Evolutionary conservation across 2,888 invertebrate species (phyloP), one percentile per base, ranked within the genome.

Genomic region (Drosophila ustulata): DNA sequence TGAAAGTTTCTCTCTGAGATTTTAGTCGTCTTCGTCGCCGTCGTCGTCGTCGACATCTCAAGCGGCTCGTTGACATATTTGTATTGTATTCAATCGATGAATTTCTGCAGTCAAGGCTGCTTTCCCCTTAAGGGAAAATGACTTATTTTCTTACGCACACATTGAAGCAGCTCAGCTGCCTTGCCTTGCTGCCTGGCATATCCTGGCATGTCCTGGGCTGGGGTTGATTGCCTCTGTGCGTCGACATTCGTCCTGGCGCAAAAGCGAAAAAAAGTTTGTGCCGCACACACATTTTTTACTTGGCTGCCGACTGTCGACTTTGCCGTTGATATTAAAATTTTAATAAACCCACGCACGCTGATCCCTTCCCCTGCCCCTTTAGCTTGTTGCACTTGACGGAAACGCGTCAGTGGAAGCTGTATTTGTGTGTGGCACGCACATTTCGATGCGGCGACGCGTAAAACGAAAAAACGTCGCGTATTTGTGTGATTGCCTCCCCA

Each of bases 61-160:
- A 86, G 86, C 85, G 89, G 80, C 86, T 86, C 86, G 88, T 89
- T 86, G 86, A 86, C 86, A 86, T 89, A 85, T 85, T 85, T 89
- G 88, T 88, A 89, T 89, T 86, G 86, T 86, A 88, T 86, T 86
- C 82, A 86, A 86, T 86, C 86, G 86, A 88, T 86, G 86, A 82
- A 89, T 89, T 86, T 78, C 82, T 77, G 80, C 80, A 83, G 73
- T 59, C 59, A 61, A 65, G 56, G 72, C 77, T 57, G 59, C 53
- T 51, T 61, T 66, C 77, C 72, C 82, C 88, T 79, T 80, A 75
- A 80, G 89, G 86, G 89, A 82, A 89, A 86, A 86, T 89, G 85
- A 86, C 86, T 89, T 89, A 89, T 89, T 86, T 86, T 89, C 88
- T 86, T 89, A 85, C 87, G 86, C 86, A 89, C 85, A 86, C 88